These are phyloP conservation scores for Odontophorus gujanensis DNA, from an alignment of 2,113 vertebrate genomes.

Conservation along the genomic window DNA sequence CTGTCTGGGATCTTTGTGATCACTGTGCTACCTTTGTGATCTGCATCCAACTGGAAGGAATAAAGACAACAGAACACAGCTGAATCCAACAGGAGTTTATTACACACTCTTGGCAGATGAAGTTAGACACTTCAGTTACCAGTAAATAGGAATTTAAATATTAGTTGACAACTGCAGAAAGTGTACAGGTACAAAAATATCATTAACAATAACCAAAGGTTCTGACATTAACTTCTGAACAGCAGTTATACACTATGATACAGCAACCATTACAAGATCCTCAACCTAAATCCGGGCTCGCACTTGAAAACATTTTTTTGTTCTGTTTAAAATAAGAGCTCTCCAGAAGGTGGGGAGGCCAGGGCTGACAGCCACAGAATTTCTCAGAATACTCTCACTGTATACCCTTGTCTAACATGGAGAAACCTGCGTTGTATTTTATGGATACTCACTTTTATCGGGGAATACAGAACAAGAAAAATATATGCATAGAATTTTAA, in stretches of 20 bases:
- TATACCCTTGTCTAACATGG: background rate
- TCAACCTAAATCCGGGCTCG: background rate
- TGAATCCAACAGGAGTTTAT: constrained; percentile 63
- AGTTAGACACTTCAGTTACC: constrained; percentile 52
- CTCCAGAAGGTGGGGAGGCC: background rate
- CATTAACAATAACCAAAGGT: constrained; percentile 11
- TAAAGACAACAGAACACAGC: background rate
- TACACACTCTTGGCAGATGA: constrained; percentile 44
- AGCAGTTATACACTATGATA: constrained; percentile 7
- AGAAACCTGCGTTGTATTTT: background rate
- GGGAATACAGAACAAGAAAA: constrained; percentile 8
- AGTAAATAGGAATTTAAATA: constrained; percentile 6
- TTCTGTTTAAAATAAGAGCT: background rate
- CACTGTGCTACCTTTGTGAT: background rate
- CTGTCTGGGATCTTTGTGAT: background rate
- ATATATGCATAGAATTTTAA: background rate
- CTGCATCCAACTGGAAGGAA: background rate
- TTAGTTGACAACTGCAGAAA: constrained; percentile 54
- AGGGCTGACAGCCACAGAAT: background rate
- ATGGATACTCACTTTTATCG: background rate
- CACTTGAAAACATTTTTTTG: background rate
- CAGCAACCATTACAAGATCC: background rate
- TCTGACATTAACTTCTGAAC: background rate
- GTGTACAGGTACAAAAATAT: constrained; percentile 52
- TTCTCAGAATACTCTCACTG: background rate